Percentiles rank a stretch among this genome's conserved stretches.
These are phyloP conservation scores for Periophthalmus modestus DNA, from an alignment of 2,113 vertebrate genomes.

Conservation along the genomic window DNA sequence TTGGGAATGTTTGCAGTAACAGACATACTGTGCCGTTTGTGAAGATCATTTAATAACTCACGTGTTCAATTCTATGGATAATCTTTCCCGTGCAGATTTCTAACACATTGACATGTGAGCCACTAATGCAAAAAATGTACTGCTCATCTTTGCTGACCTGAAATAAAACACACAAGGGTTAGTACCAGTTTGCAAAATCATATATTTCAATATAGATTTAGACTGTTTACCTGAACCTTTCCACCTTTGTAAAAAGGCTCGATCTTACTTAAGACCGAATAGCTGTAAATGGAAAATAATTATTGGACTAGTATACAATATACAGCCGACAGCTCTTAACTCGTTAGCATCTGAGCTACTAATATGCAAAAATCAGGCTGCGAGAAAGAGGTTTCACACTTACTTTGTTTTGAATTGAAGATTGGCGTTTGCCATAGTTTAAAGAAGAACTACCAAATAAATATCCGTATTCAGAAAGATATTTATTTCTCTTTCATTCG, in stretches of 20 bases:
- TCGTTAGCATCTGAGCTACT: constrained; percentile 11
- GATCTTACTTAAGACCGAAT: constrained; percentile 81
- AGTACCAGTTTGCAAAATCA: neutral
- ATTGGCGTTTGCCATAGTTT: constrained; percentile 65
- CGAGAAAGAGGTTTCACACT: constrained; percentile 32
- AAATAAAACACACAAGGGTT: neutral
- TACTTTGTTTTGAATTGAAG: constrained; percentile 79
- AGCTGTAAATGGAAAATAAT: constrained; percentile 73
- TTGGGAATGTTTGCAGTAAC: neutral
- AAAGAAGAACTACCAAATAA: neutral
- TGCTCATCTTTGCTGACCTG: constrained; percentile 88
- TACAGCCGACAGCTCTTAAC: constrained; percentile 13
- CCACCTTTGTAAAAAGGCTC: constrained; percentile 98
- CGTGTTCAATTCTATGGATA: constrained; percentile 85
- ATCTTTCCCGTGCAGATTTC: constrained; percentile 85
- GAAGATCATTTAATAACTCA: constrained; percentile 56
- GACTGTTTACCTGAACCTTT: constrained; percentile 85
- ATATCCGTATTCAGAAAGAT: neutral
- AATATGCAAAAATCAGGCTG: neutral
- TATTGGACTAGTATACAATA: neutral
- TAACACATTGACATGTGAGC: constrained; percentile 84
- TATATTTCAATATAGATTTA: neutral
- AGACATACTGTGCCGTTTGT: neutral
- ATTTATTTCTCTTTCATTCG: constrained; percentile 27
- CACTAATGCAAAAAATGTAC: constrained; percentile 88